phyloP scores from a whole-genome alignment of 2,113 vertebrate genomes.

The Sialia sialis region DNA sequence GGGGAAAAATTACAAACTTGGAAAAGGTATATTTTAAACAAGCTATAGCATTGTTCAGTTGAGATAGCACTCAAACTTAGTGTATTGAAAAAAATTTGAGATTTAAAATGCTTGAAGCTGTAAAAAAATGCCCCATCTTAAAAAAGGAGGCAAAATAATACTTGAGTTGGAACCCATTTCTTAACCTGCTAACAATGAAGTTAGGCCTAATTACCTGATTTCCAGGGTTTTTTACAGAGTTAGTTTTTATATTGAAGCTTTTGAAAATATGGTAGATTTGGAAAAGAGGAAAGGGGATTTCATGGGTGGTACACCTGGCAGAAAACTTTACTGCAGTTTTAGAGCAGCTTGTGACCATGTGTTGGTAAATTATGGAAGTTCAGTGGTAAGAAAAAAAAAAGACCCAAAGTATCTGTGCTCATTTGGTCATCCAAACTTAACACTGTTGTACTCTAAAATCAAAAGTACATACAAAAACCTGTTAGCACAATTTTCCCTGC shows the following conservation, averaged over 20 bases:
- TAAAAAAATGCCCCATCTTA: accelerated
- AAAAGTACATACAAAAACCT: background rate
- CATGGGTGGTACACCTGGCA: background rate
- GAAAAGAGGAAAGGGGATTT: background rate
- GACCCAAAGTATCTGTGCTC: background rate
- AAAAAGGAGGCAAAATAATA: background rate
- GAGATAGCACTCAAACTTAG: background rate
- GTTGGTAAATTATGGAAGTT: background rate
- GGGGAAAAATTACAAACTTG: background rate
- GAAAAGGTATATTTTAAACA: background rate
- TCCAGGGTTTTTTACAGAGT: background rate
- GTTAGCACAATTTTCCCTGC: background rate
- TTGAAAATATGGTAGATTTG: background rate
- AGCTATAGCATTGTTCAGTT: background rate
- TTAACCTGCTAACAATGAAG: background rate
- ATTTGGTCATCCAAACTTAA: background rate
- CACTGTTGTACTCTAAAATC: background rate
- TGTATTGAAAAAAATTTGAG: background rate
- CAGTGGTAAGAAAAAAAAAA: background rate
- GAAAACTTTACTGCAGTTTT: background rate
- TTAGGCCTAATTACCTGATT: background rate
- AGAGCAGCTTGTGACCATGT: background rate
- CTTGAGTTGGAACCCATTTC: background rate
- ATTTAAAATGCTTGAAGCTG: background rate
- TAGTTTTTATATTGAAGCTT: background rate